A percentile compares a stretch with the other conserved stretches of the same genome.
These are phyloP conservation scores for Apodemus speciosus DNA, from an alignment of 2,113 vertebrate species.

Conservation along the genomic window DNA sequence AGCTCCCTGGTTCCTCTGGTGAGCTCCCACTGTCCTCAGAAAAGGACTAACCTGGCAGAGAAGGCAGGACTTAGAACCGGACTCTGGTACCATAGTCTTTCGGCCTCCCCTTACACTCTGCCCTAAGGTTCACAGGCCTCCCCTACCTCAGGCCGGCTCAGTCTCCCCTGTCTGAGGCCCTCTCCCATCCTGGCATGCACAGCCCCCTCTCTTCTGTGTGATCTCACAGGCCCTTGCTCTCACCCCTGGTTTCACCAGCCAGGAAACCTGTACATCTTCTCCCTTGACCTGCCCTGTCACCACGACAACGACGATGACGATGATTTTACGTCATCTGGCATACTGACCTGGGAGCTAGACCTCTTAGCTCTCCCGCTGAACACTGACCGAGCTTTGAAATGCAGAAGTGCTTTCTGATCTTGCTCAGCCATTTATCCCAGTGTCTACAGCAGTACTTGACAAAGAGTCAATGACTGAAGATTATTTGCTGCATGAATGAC, in stretches of 20 bases:
- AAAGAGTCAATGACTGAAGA: neutral
- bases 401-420: neutral
- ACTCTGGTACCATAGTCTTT: rapidly evolving
- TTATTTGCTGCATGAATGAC: neutral
- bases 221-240: neutral
- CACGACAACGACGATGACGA: too few relatives aligned
- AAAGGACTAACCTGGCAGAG: neutral
- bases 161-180: rapidly evolving
- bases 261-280: neutral
- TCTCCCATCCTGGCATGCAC: neutral
- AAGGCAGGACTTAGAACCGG: neutral
- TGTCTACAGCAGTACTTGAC: neutral
- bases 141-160: too few relatives aligned
- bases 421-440: neutral
- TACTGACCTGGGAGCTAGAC: too few relatives aligned
- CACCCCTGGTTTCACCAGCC: neutral
- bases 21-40: neutral
- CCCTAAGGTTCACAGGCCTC: neutral
- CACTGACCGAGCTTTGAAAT: neutral
- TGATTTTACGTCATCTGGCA: neutral
- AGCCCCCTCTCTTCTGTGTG: neutral
- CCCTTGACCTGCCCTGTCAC: neutral
- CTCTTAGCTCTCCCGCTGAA: neutral
- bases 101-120: neutral
- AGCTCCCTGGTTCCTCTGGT: neutral